Percentiles rank a stretch among this genome's conserved stretches.
Evolutionary conservation across 2,888 invertebrate genomes (phyloP).

Genomic region (Bugula neritina): DNA sequence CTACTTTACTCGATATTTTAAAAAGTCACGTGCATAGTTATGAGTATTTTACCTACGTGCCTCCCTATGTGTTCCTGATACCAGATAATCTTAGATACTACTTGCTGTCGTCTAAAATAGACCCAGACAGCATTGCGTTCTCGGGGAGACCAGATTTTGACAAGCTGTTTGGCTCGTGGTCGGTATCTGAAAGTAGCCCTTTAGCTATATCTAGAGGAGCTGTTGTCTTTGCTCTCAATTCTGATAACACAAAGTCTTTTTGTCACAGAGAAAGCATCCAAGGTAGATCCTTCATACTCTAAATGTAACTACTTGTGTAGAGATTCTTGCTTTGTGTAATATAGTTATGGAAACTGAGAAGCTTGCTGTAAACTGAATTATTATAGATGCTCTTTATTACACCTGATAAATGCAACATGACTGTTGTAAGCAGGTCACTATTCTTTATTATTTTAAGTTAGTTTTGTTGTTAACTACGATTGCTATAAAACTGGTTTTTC

Average conservation of each 20-base stretch:
- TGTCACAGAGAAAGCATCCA: background rate
- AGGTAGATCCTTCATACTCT: no score
- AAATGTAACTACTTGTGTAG: no score
- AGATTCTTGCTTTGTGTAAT: no score
- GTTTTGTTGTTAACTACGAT: no score
- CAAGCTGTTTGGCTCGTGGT: constrained; percentile 7
- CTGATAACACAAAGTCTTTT: background rate
- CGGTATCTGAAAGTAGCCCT: constrained; percentile 9
- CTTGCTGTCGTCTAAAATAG: background rate
- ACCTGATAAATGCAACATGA: no score
- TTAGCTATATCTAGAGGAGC: constrained; percentile 1
- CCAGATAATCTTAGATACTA: constrained; percentile 14
- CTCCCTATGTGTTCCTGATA: background rate
- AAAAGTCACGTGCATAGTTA: background rate
- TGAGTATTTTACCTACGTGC: constrained; percentile 9
- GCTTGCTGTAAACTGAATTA: no score
- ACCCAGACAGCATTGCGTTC: background rate
- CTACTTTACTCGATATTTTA: background rate
- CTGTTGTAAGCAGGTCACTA: no score
- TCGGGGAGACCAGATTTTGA: background rate
- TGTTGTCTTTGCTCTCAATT: background rate
- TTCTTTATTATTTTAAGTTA: no score
- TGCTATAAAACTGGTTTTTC: no score
- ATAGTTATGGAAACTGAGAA: no score
- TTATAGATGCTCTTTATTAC: no score